These are phyloP conservation scores for Cataglyphis hispanica DNA, from an alignment of 1,140 invertebrate species.

Conservation along the genomic window DNA sequence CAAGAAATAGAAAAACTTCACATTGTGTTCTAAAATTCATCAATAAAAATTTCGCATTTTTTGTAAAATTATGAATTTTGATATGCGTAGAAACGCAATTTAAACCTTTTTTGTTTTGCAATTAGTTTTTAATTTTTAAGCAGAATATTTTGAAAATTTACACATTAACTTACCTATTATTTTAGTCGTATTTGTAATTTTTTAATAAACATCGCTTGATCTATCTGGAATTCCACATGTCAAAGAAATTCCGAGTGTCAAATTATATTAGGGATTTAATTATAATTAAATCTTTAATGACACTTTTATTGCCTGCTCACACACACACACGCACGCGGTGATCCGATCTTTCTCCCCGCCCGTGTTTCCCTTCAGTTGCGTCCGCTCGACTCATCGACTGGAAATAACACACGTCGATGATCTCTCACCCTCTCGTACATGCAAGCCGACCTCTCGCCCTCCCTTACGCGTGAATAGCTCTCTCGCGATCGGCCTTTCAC, in stretches of 20 bases:
- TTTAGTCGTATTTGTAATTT: not conserved
- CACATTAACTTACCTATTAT: not conserved
- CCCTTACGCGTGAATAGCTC: constrained; percentile 28
- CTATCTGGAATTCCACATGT: not conserved
- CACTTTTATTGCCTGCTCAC: constrained; percentile 1
- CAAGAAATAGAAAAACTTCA: not conserved
- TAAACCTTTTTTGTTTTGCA: not conserved
- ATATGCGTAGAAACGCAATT: not conserved
- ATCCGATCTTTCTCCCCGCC: not conserved
- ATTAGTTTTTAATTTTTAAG: not conserved
- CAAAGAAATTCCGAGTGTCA: not conserved
- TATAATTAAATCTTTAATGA: constrained; percentile 29
- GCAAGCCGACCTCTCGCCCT: not conserved
- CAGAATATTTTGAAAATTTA: not conserved
- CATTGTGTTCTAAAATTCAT: not conserved
- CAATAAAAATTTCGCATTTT: not conserved
- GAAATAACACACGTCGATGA: constrained; percentile 28
- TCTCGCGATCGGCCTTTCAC: constrained; percentile 31
- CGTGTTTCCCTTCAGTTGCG: not conserved
- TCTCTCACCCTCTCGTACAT: constrained; percentile 22
- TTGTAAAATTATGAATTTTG: not conserved
- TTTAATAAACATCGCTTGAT: not conserved
- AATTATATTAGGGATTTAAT: not conserved
- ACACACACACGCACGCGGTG: not conserved
- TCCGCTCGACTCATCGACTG: constrained; percentile 32